A percentile compares a stretch with the other conserved stretches of the same genome.
Evolutionary conservation across 2,888 invertebrate species (phyloP).

Genomic region (Hecatera dysodea): DNA sequence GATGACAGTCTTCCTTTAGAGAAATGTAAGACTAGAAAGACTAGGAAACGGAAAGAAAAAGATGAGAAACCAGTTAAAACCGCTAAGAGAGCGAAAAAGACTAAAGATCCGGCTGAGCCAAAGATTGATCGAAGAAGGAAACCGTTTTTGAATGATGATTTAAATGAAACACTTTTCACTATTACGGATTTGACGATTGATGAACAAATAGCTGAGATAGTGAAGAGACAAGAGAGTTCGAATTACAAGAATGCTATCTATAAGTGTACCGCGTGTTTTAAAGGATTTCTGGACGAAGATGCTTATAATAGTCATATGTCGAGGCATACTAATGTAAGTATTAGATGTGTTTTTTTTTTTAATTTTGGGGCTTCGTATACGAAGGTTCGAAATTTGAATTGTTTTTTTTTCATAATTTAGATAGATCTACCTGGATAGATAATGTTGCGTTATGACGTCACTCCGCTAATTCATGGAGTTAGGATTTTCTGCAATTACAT

Average conservation of each 20-base stretch:
- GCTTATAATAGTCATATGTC: slow-evolving; percentile 82
- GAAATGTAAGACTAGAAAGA: slow-evolving; percentile 68
- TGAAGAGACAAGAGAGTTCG: slow-evolving; percentile 80
- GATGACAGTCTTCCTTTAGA: slow-evolving; percentile 79
- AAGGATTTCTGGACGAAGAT: slow-evolving; percentile 84
- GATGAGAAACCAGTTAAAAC: slow-evolving; percentile 13
- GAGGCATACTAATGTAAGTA: slow-evolving; percentile 82
- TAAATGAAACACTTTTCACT: slow-evolving; percentile 83
- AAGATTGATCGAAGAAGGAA: slow-evolving; percentile 82
- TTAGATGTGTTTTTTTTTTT: neutral
- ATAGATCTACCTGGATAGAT: too few relatives aligned
- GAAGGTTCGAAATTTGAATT: too few relatives aligned
- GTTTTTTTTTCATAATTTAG: too few relatives aligned
- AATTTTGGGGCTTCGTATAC: too few relatives aligned
- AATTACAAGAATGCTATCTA: slow-evolving; percentile 84
- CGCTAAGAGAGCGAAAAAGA: slow-evolving; percentile 59
- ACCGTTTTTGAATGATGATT: slow-evolving; percentile 82
- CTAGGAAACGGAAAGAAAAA: slow-evolving; percentile 43
- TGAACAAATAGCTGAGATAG: slow-evolving; percentile 84
- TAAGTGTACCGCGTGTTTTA: slow-evolving; percentile 83
- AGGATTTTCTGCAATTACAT: too few relatives aligned
- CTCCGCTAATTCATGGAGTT: too few relatives aligned
- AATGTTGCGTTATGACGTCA: too few relatives aligned
- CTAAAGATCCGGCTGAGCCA: slow-evolving; percentile 65
- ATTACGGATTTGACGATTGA: slow-evolving; percentile 80